Evolutionary conservation across 2,797 vertebrate genomes (phyloP).

Genomic region (Siniperca obscura): DNA sequence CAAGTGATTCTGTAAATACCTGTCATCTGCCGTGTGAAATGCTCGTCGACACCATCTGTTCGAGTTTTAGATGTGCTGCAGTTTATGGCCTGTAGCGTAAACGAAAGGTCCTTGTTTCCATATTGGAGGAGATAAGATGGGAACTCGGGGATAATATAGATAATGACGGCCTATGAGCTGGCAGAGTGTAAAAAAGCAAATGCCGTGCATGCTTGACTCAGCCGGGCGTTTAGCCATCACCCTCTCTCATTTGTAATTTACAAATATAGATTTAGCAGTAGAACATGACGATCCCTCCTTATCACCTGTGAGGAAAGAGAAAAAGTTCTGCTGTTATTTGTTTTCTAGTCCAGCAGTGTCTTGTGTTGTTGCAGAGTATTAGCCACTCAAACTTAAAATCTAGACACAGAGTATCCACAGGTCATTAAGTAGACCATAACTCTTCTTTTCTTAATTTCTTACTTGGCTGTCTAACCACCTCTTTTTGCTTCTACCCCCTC

Average conservation of each 20-base stretch:
- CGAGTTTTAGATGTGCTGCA: not conserved
- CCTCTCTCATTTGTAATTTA: conserved; percentile 18
- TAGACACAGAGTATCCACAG: no score
- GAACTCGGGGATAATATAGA: conserved; percentile 1
- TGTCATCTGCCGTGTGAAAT: conserved; percentile 38
- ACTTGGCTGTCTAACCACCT: not conserved
- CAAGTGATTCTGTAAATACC: conserved; percentile 37
- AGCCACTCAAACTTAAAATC: not conserved
- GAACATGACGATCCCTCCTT: not conserved
- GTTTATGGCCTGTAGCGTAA: not conserved
- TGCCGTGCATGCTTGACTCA: conserved; percentile 11
- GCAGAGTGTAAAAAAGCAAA: not conserved
- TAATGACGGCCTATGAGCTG: conserved; percentile 2
- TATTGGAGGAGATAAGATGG: conserved; percentile 31
- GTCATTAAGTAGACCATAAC: not conserved
- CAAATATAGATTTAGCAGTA: conserved; percentile 12
- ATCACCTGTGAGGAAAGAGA: not conserved
- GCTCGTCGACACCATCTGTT: conserved; percentile 45
- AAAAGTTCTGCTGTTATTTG: not conserved
- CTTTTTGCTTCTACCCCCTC: rapidly evolving
- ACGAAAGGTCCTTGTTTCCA: conserved; percentile 1
- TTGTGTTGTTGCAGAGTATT: not conserved
- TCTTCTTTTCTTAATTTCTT: not conserved
- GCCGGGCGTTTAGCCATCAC: not conserved
- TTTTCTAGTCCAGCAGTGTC: not conserved